These are phyloP conservation scores for Athalia circularis DNA, from an alignment of 2,888 invertebrate species.

Conservation along the genomic window DNA sequence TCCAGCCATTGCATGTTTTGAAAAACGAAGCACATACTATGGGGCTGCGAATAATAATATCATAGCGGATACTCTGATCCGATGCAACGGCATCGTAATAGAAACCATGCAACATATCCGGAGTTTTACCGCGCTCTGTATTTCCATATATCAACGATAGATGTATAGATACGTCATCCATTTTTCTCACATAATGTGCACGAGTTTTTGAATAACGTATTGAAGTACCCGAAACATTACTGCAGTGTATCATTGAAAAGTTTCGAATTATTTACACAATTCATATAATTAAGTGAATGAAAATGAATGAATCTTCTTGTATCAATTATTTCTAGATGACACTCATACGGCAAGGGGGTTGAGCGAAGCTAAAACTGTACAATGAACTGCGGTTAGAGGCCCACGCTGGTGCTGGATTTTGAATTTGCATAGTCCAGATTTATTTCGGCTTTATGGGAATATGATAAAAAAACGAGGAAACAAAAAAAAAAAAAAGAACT, in stretches of 20 bases:
- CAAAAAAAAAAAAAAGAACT: not conserved
- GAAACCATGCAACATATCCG: conserved; percentile 3
- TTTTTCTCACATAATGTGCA: too few species aligned
- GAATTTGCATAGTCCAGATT: conserved; percentile 46
- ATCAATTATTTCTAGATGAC: conserved; percentile 1
- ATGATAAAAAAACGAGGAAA: conserved; percentile 4
- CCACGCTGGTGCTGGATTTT: conserved; percentile 27
- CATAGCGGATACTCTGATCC: conserved; percentile 9
- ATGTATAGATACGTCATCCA: not conserved
- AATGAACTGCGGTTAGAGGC: conserved; percentile 34
- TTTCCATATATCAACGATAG: not conserved
- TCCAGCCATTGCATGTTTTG: too few species aligned
- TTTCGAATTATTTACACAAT: not conserved
- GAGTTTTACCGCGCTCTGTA: not conserved
- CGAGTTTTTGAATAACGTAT: too few species aligned
- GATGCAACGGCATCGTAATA: conserved; percentile 13
- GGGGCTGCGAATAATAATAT: conserved; percentile 8
- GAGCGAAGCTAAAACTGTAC: conserved; percentile 27
- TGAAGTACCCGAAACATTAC: not conserved
- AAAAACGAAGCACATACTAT: not conserved
- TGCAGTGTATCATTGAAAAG: too few species aligned
- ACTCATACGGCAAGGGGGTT: conserved; percentile 19
- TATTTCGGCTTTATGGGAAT: conserved; percentile 41
- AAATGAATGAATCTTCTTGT: not conserved
- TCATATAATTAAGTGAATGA: not conserved